These are phyloP conservation scores for Petrocephalus sullivani DNA, from an alignment of 2,797 vertebrate species.

Conservation along the genomic window DNA sequence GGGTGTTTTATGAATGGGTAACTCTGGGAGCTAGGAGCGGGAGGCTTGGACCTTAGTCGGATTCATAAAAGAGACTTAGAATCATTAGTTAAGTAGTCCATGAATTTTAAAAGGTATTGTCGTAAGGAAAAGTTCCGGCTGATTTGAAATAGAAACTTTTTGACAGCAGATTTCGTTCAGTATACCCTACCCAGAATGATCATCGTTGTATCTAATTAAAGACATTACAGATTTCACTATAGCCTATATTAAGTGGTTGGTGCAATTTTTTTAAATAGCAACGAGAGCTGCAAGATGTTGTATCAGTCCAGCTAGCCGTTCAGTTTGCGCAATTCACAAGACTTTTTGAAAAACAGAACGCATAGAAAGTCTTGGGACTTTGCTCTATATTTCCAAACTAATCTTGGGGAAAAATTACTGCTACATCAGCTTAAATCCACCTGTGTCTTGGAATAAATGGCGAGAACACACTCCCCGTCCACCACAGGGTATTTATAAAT, in stretches of 20 bases:
- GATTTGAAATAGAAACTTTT: not conserved
- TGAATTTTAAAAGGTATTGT: not conserved
- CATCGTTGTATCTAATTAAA: not conserved
- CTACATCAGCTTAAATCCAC: not conserved
- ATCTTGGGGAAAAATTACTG: not conserved
- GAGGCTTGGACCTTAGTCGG: not conserved
- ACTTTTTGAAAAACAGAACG: not conserved
- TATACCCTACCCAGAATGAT: not conserved
- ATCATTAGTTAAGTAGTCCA: not conserved
- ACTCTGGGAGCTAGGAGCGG: not conserved
- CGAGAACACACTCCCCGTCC: not conserved
- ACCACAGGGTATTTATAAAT: not conserved
- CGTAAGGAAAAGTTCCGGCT: not conserved
- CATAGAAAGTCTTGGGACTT: not conserved
- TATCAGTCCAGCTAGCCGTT: not conserved
- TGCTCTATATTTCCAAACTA: not conserved
- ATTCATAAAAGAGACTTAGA: not conserved
- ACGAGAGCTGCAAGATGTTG: not conserved
- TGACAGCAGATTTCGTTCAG: not conserved
- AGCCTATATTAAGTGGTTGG: not conserved
- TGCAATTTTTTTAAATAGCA: not conserved
- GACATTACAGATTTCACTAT: not conserved
- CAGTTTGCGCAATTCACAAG: not conserved
- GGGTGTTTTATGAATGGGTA: constrained; percentile 1
- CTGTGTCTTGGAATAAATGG: not conserved